Base-by-base conservation (phyloP, 2,888 invertebrate genomes). In the Cantharis rustica region DNA sequence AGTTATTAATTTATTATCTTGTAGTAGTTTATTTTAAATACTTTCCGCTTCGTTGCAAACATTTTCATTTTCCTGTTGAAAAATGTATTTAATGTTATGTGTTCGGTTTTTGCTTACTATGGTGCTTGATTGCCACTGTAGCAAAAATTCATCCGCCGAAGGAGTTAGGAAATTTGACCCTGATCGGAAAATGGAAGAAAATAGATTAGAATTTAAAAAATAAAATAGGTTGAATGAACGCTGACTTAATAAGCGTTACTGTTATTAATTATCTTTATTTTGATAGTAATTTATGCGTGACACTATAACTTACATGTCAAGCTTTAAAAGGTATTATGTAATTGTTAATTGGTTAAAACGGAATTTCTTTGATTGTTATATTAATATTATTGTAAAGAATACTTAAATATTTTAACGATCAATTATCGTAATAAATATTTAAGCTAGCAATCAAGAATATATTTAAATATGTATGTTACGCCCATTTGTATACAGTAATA, bases 391-490 rank as follows among this genome's bases (percentile, higher is more conserved):
- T 47, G n/a, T 47, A n/a, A 47, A 47, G 47, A 47, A 47, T 47
- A 47, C n/a, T n/a, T 47, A 5, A 31, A 47, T 47, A 47, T 47
- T 47, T 47, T 47, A 47, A 47, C 47, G 47, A 47, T 47, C 47
- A 47, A 47, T 47, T 47, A 47, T n/a, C n/a, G 47, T 47, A 74
- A 76, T 76, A 71, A 76, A 76, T 76, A 76, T 76, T 76, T 73
- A 76, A 73, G 71, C 61, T 61, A 68, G 64, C 71, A 73, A 76
- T 76, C 72, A 31, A 73, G 73, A 47, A 69, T 71, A 63, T 69
- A 47, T 47, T 47, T 47, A 47, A 47, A 47, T 47, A 47, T 47
- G 47, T 47, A 76, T 68, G 63, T 69, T 68, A 61, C 70, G 66
- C 63, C 66, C 72, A 76, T 76, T 76, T 76, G 71, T 73, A 73